Conservation (phyloP, 2,888 invertebrate genomes). For the Nemurella pictetii region DNA sequence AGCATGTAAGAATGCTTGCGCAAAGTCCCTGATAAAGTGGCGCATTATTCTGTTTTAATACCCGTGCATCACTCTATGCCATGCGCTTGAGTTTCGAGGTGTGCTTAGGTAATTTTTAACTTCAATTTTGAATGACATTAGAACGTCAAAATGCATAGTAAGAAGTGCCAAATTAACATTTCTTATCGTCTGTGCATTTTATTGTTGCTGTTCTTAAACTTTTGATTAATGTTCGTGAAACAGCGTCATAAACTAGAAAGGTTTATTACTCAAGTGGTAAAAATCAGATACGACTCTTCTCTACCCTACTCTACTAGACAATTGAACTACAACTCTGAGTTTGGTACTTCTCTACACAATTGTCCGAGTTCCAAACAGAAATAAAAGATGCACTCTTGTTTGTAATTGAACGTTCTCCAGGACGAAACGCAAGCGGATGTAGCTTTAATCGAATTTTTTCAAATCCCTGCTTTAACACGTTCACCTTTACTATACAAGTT, state of each 20-base stretch:
- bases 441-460: not conserved
- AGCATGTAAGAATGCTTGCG: not conserved
- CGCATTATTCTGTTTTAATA: constrained; percentile 28
- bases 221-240: not conserved
- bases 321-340: not conserved
- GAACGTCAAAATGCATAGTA: constrained; percentile 6
- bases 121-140: constrained; percentile 18
- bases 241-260: not conserved
- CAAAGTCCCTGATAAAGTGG: constrained; percentile 17
- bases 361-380: not conserved
- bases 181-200: not conserved
- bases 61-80: constrained; percentile 8
- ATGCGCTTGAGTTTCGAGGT: constrained; percentile 21
- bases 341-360: not conserved
- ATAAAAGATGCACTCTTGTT: not conserved
- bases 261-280: not conserved
- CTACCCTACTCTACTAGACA: not conserved
- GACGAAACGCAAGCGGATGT: not conserved
- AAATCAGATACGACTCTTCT: not conserved
- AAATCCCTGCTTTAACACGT: not conserved
- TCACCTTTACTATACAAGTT: too few relatives aligned
- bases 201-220: not conserved
- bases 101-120: constrained; percentile 25
- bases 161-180: not conserved
- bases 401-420: not conserved